Percentiles rank a stretch among this genome's conserved stretches.
Conservation (phyloP, 2,113 vertebrate genomes). For the Nyctereutes procyonoides region DNA sequence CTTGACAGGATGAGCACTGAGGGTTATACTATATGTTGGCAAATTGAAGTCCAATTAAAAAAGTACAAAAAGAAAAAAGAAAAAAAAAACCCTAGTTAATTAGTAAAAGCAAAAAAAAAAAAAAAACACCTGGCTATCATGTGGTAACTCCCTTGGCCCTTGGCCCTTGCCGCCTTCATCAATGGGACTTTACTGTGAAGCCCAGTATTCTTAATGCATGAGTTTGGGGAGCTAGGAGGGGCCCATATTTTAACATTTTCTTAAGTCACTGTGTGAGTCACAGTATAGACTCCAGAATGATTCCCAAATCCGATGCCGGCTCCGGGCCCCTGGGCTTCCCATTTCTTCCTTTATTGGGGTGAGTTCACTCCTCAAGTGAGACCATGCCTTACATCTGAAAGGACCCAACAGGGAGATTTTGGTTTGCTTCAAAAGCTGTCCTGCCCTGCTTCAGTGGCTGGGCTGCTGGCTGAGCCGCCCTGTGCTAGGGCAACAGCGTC, state of each 20-base stretch:
- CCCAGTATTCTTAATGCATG: accelerated
- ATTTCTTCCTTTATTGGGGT: neutral
- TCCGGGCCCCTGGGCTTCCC: neutral
- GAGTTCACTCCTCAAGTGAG: accelerated
- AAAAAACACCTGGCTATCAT: no score
- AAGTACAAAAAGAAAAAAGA: no score
- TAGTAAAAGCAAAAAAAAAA: neutral
- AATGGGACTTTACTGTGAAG: neutral
- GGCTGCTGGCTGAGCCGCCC: neutral
- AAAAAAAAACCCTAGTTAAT: neutral
- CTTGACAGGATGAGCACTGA: no score
- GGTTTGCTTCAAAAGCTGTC: no score
- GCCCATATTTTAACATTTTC: no score
- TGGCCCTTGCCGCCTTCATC: no score
- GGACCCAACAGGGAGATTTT: accelerated
- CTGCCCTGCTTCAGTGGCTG: no score
- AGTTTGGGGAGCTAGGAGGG: neutral
- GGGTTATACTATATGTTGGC: no score
- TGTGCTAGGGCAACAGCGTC: accelerated
- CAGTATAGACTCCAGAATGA: no score
- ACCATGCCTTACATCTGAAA: neutral
- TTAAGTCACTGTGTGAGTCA: neutral
- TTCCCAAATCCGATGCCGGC: neutral
- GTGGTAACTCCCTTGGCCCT: neutral
- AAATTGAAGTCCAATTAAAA: no score